Conservation (phyloP, 2,797 vertebrate species). For the Eulemur albifrons region DNA sequence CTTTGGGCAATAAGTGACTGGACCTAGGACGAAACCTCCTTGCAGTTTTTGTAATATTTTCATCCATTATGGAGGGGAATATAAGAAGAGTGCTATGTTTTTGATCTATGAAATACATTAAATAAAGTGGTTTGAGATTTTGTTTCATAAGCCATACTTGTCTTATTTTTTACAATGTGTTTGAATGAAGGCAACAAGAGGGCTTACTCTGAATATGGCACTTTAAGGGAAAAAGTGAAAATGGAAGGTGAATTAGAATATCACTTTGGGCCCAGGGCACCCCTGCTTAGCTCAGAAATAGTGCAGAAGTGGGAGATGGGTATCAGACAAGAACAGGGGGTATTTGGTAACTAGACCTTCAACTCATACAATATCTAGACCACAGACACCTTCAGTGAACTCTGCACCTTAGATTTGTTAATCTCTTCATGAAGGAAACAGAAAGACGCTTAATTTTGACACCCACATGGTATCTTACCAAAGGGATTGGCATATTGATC, state of each 20-base stretch:
- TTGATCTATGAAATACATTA: background rate
- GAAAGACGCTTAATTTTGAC: background rate
- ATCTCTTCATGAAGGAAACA: background rate
- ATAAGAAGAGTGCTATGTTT: background rate
- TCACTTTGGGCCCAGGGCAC: background rate
- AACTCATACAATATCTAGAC: background rate
- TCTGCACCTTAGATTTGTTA: background rate
- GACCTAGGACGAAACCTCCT: too few species aligned
- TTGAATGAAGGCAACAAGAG: background rate
- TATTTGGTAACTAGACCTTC: background rate
- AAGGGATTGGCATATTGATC: background rate
- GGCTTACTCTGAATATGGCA: background rate
- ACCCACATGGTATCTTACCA: background rate
- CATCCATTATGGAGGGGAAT: background rate
- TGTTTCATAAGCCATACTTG: background rate
- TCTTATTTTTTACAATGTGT: background rate
- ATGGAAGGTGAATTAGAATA: background rate
- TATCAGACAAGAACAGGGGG: background rate
- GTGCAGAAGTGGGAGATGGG: background rate
- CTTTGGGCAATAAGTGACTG: too few species aligned
- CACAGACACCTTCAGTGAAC: background rate
- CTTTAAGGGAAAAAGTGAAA: background rate
- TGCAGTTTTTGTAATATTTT: background rate
- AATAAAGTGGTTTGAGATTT: background rate
- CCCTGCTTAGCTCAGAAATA: background rate